phyloP scores from a whole-genome alignment of 2,888 invertebrate species.

The Nomada goodeniana region DNA sequence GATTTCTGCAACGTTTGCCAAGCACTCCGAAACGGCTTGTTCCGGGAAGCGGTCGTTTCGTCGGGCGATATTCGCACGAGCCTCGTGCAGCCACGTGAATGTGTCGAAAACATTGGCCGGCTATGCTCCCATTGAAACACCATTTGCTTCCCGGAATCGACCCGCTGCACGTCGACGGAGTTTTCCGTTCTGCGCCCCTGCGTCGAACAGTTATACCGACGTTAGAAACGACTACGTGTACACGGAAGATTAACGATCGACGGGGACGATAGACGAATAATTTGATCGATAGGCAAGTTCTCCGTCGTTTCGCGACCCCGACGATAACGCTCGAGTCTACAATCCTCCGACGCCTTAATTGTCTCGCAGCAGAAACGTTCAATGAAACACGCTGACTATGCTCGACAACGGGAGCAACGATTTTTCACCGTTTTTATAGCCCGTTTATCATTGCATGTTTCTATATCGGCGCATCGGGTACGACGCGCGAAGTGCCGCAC shows the following conservation, averaged over 20 bases:
- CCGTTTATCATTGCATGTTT: conserved; percentile 7
- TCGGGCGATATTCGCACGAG: conserved; percentile 28
- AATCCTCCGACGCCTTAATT: background rate
- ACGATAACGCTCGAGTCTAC: background rate
- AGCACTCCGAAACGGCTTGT: background rate
- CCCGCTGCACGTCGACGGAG: conserved; percentile 3
- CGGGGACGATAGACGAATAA: background rate
- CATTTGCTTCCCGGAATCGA: conserved; percentile 20
- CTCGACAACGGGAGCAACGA: background rate
- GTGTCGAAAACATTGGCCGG: conserved; percentile 40
- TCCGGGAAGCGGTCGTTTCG: conserved; percentile 37
- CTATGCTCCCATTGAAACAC: conserved; percentile 10
- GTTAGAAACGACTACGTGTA: background rate
- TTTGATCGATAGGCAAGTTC: background rate
- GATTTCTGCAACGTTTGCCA: background rate
- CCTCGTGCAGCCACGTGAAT: conserved; percentile 19
- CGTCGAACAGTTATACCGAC: background rate
- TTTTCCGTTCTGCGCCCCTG: conserved; percentile 1
- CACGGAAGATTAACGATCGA: background rate
- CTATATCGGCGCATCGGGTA: conserved; percentile 1
- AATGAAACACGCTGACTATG: background rate
- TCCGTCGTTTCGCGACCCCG: background rate
- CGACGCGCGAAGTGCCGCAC: background rate
- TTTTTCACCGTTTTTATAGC: background rate
- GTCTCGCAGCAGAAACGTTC: background rate